Evolutionary conservation across 2,888 invertebrate species (phyloP), one percentile per base, ranked within the genome.

Genomic region (Rhopalosiphum nymphaeae): DNA sequence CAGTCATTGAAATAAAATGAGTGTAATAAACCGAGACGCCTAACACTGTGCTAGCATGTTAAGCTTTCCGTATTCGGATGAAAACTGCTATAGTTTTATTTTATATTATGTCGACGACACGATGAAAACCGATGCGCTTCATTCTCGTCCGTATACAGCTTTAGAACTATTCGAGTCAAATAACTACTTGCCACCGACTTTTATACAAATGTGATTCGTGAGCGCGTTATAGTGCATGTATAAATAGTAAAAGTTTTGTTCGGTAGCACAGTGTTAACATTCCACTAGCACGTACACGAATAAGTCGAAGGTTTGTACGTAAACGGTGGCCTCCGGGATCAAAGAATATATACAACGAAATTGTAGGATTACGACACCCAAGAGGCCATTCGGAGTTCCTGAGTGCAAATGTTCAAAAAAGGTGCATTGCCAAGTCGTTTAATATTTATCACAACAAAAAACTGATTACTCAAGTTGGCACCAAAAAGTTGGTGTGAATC

Each of bases 371-470:
- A 92, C 61, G 87, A 53, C 87, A 92, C 92, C 92, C 92, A 49
- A 88, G 92, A 88, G 92, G 49, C 87, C 88, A 67, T 88, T 87
- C 16, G 61, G 67, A 92, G 61, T 67, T 67, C 49, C 49, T 36
- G 36, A 67, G 92, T 88, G 87, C 42, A 67, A 92, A 92, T 67
- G 67, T 92, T 88, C 92, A 53, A 67, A 88, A 67, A 88, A 88
- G 87, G 49, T 67, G 92, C 87, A 92, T 49, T 61, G 61, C 92
- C 92, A 88, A 92, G 92, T 67, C 92, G 86, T 92, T 92, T 88
- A 92, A 92, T 92, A 92, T 88, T 92, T 92, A 88, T 88, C 42
- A 88, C 61, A 42, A 88, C 61, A 92, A 92, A 92, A 91, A 86
- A 91, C 91, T 57, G 91, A 91, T 85, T 86, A 91, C 91, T 86